Evolutionary conservation across 2,113 vertebrate genomes (phyloP).

Genomic region (Phalacrocorax pelagicus): DNA sequence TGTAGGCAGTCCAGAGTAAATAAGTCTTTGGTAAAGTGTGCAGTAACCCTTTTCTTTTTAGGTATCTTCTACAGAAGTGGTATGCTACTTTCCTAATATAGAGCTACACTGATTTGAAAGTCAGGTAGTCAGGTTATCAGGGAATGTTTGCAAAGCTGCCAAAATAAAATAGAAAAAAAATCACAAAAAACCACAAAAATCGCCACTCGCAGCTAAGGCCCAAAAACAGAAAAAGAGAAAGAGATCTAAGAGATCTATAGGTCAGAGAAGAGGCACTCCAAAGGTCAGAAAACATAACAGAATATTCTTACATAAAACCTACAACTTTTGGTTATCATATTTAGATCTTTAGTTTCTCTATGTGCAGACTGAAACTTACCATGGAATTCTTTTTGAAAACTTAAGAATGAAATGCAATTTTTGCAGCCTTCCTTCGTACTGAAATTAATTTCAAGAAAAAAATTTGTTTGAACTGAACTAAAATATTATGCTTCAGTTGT

Average conservation of each 20-base stretch:
- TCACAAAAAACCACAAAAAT: background rate
- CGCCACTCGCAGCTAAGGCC: background rate
- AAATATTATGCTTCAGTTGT: background rate
- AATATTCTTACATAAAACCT: background rate
- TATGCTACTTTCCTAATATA: background rate
- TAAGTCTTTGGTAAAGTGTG: background rate
- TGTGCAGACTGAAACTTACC: background rate
- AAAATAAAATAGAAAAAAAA: background rate
- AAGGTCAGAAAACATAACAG: background rate
- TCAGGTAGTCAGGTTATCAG: background rate
- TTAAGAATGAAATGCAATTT: background rate
- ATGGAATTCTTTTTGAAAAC: background rate
- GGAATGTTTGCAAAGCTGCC: background rate
- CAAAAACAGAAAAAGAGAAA: background rate
- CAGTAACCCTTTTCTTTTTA: background rate
- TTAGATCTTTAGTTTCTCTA: background rate
- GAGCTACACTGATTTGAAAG: background rate
- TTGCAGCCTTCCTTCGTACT: background rate
- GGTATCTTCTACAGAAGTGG: background rate
- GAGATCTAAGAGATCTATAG: background rate
- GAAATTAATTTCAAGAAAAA: background rate
- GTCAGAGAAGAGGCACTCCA: background rate
- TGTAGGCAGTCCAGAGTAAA: constrained; percentile 2
- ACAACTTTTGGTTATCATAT: background rate
- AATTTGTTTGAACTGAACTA: background rate